A percentile compares a stretch with the other conserved stretches of the same genome.
Conservation (phyloP, 2,113 vertebrate genomes). For the Phalacrocorax aristotelis region DNA sequence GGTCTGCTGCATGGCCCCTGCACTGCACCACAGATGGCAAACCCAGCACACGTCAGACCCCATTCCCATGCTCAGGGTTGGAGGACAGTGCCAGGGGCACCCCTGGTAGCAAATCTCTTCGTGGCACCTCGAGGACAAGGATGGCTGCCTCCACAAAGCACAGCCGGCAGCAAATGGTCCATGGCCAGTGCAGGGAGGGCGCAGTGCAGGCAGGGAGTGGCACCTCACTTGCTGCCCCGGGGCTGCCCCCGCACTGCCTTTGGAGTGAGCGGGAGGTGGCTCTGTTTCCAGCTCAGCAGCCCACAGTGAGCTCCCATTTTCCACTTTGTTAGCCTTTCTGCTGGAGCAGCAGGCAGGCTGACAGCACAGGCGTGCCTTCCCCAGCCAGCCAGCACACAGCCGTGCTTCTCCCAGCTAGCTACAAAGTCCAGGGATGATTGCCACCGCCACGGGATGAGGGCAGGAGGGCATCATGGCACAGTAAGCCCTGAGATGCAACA, state of each 20-base stretch:
- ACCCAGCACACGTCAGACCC: neutral
- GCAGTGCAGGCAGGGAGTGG: neutral
- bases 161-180: neutral
- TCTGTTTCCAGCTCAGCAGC: neutral
- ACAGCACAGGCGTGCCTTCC: neutral
- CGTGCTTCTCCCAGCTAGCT: neutral
- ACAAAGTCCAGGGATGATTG: fast-evolving
- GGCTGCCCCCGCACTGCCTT: neutral
- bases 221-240: fast-evolving
- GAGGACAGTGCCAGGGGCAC: neutral
- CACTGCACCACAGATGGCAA: fast-evolving
- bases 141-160: fast-evolving
- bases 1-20: neutral
- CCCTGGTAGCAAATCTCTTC: neutral
- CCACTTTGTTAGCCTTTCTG: neutral
- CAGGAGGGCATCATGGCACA: fast-evolving
- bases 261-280: neutral
- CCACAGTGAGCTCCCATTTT: neutral
- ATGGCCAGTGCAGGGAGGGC: fast-evolving
- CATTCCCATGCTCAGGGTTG: fast-evolving
- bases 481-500: fast-evolving
- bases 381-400: neutral
- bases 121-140: neutral
- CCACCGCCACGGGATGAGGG: fast-evolving
- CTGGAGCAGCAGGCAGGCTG: neutral